Percentiles rank a stretch among this genome's conserved stretches.
Conservation (phyloP, 1,140 invertebrate genomes). For the Dufourea novaeangliae region DNA sequence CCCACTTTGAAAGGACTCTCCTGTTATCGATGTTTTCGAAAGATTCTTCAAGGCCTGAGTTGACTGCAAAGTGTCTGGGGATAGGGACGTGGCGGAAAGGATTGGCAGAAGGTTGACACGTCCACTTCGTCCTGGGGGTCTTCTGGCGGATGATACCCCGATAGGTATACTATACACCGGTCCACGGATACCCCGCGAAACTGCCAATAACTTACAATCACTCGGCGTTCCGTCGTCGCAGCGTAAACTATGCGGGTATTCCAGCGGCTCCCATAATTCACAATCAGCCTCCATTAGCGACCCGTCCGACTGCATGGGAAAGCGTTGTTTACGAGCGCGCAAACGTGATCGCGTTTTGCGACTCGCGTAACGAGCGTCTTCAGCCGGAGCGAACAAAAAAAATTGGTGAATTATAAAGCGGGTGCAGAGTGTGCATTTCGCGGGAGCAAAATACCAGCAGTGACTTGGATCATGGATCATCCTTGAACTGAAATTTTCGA, state of each 20-base stretch:
- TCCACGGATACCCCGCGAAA: constrained; percentile 16
- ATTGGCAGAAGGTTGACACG: neutral
- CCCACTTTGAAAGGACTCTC: too few relatives aligned
- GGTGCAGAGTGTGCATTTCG: neutral
- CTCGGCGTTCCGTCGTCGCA: constrained; percentile 20
- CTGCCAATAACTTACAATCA: constrained; percentile 46
- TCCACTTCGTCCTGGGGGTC: too few relatives aligned
- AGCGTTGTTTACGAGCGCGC: constrained; percentile 20
- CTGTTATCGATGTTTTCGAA: too few relatives aligned
- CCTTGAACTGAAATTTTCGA: too few relatives aligned
- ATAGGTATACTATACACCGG: neutral
- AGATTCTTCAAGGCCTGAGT: too few relatives aligned
- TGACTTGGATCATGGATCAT: too few relatives aligned
- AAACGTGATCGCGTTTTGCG: neutral
- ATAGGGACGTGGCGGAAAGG: neutral
- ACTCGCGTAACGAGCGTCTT: neutral
- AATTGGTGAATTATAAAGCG: too few relatives aligned
- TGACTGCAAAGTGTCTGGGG: too few relatives aligned
- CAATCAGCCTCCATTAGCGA: constrained; percentile 45
- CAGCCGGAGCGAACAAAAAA: too few relatives aligned
- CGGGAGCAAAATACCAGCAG: too few relatives aligned
- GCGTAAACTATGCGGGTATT: constrained; percentile 35
- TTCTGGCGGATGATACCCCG: neutral
- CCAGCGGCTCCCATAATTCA: constrained; percentile 29
- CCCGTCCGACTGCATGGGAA: constrained; percentile 13